Evolutionary conservation across 2,888 invertebrate genomes (phyloP), one percentile per base, ranked within the genome.

Genomic region (Labia minor): DNA sequence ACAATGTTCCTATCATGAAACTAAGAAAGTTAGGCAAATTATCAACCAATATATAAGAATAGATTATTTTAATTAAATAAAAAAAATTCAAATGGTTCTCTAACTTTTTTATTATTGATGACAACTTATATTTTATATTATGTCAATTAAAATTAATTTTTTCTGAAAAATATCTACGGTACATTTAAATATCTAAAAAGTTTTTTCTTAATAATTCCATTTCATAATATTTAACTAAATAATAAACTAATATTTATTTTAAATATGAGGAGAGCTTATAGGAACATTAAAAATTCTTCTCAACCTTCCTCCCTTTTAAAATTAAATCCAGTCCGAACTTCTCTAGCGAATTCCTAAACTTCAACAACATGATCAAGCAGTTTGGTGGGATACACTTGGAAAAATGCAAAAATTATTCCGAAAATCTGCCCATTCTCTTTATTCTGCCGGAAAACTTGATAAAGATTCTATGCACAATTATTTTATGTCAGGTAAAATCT

Each of bases 321-420:
- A 33, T 33, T 8, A 33, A 11, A 33, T 33, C 33, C 6, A 33
- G 11, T 8, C 33, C 33, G 11, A 49, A 49, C n/a, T 49, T 68
- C 73, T 74, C 16, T 75, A 94, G 92, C 84, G 95, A 72, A 93
- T 95, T 63, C 95, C 95, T 0, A 95, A 95, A 77, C 80, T 95
- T 21, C 96, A 97, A 83, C 93, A 93, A 4, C 94, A 95, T 75
- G 97, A 98, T 76, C 96, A 97, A 76, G 93, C 90, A 0, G 86
- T 92, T 20, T 98, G 98, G 97, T 98, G 97, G 98, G 95, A 95
- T 74, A 96, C 94, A 0, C 84, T 98, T 68, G 87, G 86, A 49
- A 95, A 95, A 78, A 93, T 98, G 86, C 97, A 97, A 78, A 94
- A 94, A 76, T 80, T 97, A 19, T 86, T 98, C 71, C 81, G 97